Evolutionary conservation across 1,140 invertebrate species (phyloP).

Genomic region (Chrysoperla carnea): DNA sequence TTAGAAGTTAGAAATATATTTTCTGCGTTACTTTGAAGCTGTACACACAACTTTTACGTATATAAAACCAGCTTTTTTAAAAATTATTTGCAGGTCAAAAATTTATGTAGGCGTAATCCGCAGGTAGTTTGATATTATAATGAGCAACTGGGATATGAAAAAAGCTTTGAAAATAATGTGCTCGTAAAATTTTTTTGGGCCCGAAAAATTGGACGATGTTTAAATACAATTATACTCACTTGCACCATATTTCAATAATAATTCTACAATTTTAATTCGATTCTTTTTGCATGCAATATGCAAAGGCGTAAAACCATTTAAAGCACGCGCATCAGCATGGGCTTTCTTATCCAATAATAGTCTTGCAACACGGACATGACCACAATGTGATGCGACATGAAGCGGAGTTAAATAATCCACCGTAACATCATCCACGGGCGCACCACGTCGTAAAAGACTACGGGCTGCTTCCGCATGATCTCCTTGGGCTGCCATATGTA

Average conservation of each 20-base stretch:
- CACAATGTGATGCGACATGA: constrained; percentile 90
- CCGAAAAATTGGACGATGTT: no score
- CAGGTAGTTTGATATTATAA: no score
- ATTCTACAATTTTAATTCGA: constrained; percentile 87
- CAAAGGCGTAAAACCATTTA: constrained; percentile 96
- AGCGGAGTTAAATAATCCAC: constrained; percentile 94
- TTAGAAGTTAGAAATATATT: background rate
- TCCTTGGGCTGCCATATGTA: constrained; percentile 91
- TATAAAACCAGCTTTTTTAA: no score
- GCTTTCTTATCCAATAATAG: constrained; percentile 82
- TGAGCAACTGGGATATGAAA: no score
- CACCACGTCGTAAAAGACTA: constrained; percentile 79
- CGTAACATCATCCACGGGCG: constrained; percentile 93
- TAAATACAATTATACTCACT: constrained; percentile 33
- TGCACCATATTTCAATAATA: constrained; percentile 90
- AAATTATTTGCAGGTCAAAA: no score
- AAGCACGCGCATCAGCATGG: constrained; percentile 89
- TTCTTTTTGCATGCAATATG: constrained; percentile 99
- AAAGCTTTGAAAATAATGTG: no score
- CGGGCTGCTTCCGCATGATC: constrained; percentile 92
- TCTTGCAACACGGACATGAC: constrained; percentile 90
- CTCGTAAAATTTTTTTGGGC: no score
- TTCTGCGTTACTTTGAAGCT: background rate
- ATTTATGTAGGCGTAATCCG: no score
- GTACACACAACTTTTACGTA: no score